Evolutionary conservation across 2,888 invertebrate genomes (phyloP).

Genomic region (Machimus atricapillus): DNA sequence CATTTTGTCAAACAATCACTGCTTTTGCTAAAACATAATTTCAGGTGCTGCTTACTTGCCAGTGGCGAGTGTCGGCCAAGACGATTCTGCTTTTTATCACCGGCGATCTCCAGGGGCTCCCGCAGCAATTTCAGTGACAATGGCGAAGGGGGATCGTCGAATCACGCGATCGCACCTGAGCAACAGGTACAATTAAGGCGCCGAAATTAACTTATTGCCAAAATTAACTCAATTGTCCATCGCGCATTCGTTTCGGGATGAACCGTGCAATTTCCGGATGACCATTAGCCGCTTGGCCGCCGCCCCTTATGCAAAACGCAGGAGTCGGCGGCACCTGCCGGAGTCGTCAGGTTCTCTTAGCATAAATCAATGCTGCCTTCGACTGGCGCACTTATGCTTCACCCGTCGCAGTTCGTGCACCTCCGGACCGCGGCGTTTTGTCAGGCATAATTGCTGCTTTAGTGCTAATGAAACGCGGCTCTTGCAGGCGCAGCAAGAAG

Average conservation of each 20-base stretch:
- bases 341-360: not conserved
- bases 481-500: not conserved
- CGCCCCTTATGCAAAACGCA: not conserved
- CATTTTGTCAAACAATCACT: constrained; percentile 40
- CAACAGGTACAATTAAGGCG: not conserved
- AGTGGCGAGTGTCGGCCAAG: not conserved
- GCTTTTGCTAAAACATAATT: constrained; percentile 34
- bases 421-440: not conserved
- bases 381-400: not conserved
- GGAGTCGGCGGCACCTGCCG: not conserved
- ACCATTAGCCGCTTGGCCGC: not conserved
- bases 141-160: not conserved
- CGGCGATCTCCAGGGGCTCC: not conserved
- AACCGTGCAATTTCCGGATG: not conserved
- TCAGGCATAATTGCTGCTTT: not conserved
- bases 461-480: not conserved
- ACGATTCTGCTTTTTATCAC: not conserved
- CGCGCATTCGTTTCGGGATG: not conserved
- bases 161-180: constrained; percentile 11
- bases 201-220: constrained; percentile 5
- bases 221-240: not conserved
- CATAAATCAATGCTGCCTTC: not conserved
- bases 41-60: not conserved
- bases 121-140: not conserved
- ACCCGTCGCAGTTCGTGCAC: not conserved